Evolutionary conservation across 2,113 vertebrate genomes (phyloP).

Genomic region (Zosterops borbonicus): DNA sequence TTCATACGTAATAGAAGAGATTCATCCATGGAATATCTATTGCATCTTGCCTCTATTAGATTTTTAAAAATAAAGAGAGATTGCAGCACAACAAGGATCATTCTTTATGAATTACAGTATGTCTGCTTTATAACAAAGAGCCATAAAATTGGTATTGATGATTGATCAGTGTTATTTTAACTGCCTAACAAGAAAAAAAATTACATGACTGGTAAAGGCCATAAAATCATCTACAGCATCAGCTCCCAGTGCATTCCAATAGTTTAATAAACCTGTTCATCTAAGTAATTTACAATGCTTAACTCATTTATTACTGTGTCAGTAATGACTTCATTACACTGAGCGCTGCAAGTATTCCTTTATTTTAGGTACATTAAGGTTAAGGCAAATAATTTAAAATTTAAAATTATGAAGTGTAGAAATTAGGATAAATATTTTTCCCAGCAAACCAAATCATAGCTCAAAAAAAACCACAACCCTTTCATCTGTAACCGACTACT

Average conservation of each 20-base stretch:
- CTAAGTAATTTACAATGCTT: background rate
- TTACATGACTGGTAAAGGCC: background rate
- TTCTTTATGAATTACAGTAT: background rate
- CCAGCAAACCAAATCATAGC: background rate
- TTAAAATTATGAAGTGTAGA: background rate
- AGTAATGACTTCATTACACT: background rate
- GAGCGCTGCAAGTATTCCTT: background rate
- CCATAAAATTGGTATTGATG: background rate
- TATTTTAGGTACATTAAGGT: background rate
- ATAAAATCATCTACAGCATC: background rate
- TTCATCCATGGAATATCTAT: background rate
- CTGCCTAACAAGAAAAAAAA: background rate
- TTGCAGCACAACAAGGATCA: background rate
- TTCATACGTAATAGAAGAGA: background rate
- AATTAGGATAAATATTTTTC: background rate
- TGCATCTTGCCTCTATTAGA: background rate
- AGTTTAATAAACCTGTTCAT: background rate
- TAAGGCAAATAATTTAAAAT: background rate
- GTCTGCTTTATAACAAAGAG: background rate
- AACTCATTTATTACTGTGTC: background rate
- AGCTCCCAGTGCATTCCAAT: background rate
- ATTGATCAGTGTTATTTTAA: conserved; percentile 11
- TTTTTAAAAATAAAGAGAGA: background rate
- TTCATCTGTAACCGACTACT: background rate
- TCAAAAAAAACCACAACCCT: too few species aligned